Evolutionary conservation across 2,797 vertebrate species (phyloP).

Genomic region (Ispidina picta): DNA sequence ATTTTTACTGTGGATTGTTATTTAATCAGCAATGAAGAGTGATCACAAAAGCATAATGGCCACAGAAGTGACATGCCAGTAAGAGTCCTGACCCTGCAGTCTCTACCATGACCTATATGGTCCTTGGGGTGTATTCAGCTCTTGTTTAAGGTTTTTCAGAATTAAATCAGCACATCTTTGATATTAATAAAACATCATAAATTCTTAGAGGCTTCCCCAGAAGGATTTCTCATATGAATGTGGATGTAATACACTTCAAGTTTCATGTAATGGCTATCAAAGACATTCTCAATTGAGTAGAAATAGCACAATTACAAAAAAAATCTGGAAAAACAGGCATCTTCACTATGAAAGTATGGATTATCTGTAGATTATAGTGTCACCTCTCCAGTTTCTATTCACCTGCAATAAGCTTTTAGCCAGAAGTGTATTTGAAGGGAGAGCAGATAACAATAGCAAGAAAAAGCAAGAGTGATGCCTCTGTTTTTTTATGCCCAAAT

Average conservation of each 20-base stretch:
- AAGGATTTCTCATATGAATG: background rate
- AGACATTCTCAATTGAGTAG: background rate
- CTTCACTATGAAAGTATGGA: background rate
- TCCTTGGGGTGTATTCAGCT: background rate
- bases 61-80: background rate
- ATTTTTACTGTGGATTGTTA: background rate
- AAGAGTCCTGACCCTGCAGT: background rate
- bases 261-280: background rate
- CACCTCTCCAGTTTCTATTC: background rate
- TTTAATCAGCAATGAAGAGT: background rate
- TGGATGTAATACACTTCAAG: background rate
- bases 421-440: background rate
- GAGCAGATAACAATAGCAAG: background rate
- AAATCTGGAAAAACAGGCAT: background rate
- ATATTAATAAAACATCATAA: background rate
- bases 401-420: background rate
- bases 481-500: background rate
- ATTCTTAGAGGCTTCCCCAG: background rate
- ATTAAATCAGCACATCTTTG: background rate
- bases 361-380: background rate
- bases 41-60: background rate
- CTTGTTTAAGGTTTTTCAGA: background rate
- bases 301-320: background rate
- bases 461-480: background rate
- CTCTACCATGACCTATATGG: background rate